These are phyloP conservation scores for Nanorana parkeri DNA, from an alignment of 2,113 vertebrate genomes.

Conservation along the genomic window DNA sequence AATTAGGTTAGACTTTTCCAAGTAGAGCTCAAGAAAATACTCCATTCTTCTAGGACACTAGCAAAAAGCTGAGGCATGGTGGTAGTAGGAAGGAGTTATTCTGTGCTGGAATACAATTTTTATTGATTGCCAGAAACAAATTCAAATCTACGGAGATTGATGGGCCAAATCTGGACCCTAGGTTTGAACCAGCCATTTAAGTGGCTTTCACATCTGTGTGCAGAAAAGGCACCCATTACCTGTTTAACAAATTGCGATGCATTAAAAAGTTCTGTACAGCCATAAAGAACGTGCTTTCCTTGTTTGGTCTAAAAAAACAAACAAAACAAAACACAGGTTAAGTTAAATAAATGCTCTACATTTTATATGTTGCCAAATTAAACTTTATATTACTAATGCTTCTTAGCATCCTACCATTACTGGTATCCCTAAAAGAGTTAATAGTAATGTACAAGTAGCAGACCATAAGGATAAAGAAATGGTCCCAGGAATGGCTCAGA, in stretches of 20 bases:
- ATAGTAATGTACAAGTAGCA: background rate
- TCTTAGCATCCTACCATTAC: background rate
- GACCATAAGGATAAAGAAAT: background rate
- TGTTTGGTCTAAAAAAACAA: conserved; percentile 80
- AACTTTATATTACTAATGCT: background rate
- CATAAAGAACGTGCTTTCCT: conserved; percentile 92
- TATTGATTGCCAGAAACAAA: no score
- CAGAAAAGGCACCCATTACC: conserved; percentile 68
- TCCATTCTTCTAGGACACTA: no score
- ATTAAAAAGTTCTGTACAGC: conserved; percentile 97
- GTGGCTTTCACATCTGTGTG: no score
- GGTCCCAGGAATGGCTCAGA: background rate
- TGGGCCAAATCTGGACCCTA: no score
- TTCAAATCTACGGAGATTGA: no score
- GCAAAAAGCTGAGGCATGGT: no score
- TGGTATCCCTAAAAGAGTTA: conserved; percentile 6
- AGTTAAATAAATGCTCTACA: background rate
- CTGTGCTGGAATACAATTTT: no score
- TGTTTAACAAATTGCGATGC: conserved; percentile 95
- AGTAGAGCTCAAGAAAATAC: no score
- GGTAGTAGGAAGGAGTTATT: no score
- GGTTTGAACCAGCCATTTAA: no score
- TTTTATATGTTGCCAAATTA: background rate
- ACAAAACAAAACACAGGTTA: background rate
- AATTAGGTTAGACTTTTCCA: no score